phyloP scores from a whole-genome alignment of 2,113 vertebrate genomes.

The Eubucco bourcierii region DNA sequence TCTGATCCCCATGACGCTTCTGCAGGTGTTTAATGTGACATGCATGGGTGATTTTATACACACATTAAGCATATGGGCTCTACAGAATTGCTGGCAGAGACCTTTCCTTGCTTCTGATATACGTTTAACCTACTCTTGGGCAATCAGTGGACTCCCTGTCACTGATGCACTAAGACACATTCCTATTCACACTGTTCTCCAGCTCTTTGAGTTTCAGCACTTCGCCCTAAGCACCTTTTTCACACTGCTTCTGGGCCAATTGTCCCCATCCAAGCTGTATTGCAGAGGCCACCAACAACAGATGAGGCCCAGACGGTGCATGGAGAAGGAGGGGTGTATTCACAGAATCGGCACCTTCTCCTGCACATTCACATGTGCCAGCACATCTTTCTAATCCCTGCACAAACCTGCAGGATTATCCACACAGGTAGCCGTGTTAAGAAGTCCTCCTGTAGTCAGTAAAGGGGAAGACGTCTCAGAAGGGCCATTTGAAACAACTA shows the following conservation, averaged over 20 bases:
- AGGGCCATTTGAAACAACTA: background rate
- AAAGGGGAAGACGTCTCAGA: background rate
- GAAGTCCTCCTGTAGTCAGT: background rate
- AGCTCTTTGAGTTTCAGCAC: background rate
- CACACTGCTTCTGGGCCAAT: background rate
- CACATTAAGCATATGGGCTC: background rate
- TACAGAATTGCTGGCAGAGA: background rate
- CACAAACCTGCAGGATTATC: background rate
- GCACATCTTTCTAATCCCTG: background rate
- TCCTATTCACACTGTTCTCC: background rate
- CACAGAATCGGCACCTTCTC: background rate
- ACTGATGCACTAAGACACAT: background rate
- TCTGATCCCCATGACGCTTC: background rate
- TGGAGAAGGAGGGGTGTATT: background rate
- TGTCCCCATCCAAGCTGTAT: background rate
- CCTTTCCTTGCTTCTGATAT: background rate
- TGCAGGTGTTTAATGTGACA: slow-evolving; percentile 26
- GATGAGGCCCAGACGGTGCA: background rate
- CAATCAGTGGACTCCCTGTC: background rate
- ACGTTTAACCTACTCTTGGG: background rate
- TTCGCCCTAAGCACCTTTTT: background rate
- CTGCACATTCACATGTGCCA: background rate
- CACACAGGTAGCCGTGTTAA: background rate
- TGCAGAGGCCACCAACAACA: background rate
- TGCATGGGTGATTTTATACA: background rate